Evolutionary conservation across 2,113 vertebrate genomes (phyloP).

Genomic region (Gasterosteus nipponicus): DNA sequence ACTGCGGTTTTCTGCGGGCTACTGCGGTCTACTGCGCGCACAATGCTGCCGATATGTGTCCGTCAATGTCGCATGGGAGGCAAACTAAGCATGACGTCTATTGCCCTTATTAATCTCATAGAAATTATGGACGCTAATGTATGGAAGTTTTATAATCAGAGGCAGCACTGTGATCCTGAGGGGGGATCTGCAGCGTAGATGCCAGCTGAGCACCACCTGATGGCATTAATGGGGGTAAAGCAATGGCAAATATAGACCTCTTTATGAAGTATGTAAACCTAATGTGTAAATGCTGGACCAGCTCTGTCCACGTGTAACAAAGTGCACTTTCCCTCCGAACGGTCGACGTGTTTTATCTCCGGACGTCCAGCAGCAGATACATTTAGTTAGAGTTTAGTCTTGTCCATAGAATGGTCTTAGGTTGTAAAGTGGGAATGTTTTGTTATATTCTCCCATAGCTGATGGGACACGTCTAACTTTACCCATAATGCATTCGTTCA

Average conservation of each 20-base stretch:
- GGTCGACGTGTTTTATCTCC: not conserved
- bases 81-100: constrained; percentile 66
- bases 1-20: constrained; percentile 48
- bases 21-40: not conserved
- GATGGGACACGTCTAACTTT: not conserved
- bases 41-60: constrained; percentile 28
- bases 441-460: not conserved
- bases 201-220: constrained; percentile 31
- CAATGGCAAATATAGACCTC: not conserved
- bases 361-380: not conserved
- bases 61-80: constrained; percentile 64
- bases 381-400: not conserved
- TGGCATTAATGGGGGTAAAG: constrained; percentile 37
- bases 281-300: not conserved
- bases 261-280: constrained; percentile 9
- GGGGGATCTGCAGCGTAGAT: constrained; percentile 9
- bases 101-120: constrained; percentile 66
- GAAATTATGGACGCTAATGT: constrained; percentile 75
- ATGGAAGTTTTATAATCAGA: constrained; percentile 69
- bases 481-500: not conserved
- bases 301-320: not conserved
- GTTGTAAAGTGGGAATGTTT: not conserved
- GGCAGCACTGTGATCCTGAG: constrained; percentile 45
- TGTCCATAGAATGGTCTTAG: not conserved
- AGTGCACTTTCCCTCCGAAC: not conserved